Evolutionary conservation across 2,113 vertebrate genomes (phyloP), one percentile per base, ranked within the genome.

Genomic region (Rattus rattus): DNA sequence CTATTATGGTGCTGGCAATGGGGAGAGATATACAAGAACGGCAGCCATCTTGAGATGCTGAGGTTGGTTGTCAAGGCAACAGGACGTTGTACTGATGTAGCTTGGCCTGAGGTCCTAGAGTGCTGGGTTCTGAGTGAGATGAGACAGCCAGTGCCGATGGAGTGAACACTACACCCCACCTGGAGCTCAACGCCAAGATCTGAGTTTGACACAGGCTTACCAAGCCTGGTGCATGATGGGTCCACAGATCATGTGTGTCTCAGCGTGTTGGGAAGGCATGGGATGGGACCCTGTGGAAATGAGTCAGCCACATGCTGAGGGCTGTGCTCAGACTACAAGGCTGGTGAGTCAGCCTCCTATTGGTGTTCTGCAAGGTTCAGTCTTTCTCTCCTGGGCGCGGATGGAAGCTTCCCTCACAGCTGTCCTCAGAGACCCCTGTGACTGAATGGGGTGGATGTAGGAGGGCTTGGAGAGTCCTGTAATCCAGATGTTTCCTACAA

Each of bases 1-100:
- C 17, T 65, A 22, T 49, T 54, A 16, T 59, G 36, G 75, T 61
- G 49, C 85, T 93, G 61, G 49, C 75, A 47, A 47, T 33, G 26
- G 61, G 86, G 85, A 77, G 96, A 96, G 92, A 36, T 97, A 94
- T 92, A 65, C 84, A 69, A 61, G 83, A 95, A 36, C 96, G 36
- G n/a, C 54, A 79, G 43, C 89, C 20, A 96, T 96, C 91, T 90
- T 97, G 89, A 97, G 98, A 97, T 96, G 97, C 95, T 96, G 95
- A 97, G 93, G 98, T 95, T 96, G 73, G 98, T 99, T 99, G 99
- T 98, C 99, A 99, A 99, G 98, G 98, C 98, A 98, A 99, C 98
- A 56, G 96, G 95, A 97, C 98, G 97, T 98, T 86, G 88, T 7
- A 3, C 43, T 43, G 39, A 30, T n/a, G 22, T 47, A 56, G 49